Conservation (phyloP, 2,113 vertebrate species). For the Mus spicilegus region DNA sequence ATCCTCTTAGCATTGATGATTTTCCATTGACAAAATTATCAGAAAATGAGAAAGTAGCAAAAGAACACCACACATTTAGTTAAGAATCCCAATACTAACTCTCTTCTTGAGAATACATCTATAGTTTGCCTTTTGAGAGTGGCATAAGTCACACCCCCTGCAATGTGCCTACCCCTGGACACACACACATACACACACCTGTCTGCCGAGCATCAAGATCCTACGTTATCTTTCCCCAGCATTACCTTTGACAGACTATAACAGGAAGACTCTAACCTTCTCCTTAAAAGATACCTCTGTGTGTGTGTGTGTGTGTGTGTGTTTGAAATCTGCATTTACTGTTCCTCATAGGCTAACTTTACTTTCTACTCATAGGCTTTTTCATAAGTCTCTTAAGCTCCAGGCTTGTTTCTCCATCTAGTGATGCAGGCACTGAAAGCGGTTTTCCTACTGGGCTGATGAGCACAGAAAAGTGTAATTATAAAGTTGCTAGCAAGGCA, state of each 20-base stretch:
- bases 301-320: no score
- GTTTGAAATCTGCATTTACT: background rate
- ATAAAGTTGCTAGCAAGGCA: background rate
- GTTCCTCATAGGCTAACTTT: background rate
- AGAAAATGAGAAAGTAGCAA: background rate
- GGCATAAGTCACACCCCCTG: background rate
- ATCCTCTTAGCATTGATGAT: background rate
- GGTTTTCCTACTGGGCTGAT: background rate
- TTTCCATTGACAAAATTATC: slow-evolving; percentile 1
- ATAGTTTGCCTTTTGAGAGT: slow-evolving; percentile 10
- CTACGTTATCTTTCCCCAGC: background rate
- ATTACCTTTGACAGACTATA: background rate
- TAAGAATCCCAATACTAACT: background rate
- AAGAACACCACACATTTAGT: background rate
- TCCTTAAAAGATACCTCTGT: background rate
- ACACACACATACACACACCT: background rate
- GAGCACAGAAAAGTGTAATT: background rate
- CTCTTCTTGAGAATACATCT: background rate
- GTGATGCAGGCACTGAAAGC: no score
- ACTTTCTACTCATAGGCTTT: background rate
- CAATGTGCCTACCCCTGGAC: no score
- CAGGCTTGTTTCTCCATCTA: background rate
- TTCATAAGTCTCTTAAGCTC: background rate
- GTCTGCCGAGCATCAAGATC: background rate
- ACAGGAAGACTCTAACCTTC: background rate